A percentile compares a stretch with the other conserved stretches of the same genome.
phyloP scores from a whole-genome alignment of 2,888 invertebrate genomes.

The Thereva nobilitata region DNA sequence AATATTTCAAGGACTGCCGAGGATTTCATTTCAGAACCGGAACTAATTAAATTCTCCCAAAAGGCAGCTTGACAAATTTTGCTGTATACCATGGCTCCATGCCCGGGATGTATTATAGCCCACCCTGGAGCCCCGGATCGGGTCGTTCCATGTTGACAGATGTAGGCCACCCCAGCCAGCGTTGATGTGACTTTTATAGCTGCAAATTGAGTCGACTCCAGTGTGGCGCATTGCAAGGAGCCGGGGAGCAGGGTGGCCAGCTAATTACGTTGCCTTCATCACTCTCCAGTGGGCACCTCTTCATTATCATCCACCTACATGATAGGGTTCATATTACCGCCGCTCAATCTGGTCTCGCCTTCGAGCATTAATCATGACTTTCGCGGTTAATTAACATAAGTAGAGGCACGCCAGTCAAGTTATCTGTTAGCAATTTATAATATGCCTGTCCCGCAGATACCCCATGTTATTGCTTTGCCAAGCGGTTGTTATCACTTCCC shows the following conservation, averaged over 20 bases:
- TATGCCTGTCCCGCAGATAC: neutral
- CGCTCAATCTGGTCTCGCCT: conserved; percentile 28
- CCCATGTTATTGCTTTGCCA: too few relatives aligned
- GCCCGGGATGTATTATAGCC: too few relatives aligned
- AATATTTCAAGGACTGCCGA: conserved; percentile 17
- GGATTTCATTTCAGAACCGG: conserved; percentile 9
- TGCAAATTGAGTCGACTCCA: conserved; percentile 4
- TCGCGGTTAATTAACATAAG: conserved; percentile 29
- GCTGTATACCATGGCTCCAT: too few relatives aligned
- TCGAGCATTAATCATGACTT: conserved; percentile 26
- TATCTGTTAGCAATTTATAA: conserved; percentile 1
- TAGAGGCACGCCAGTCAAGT: neutral
- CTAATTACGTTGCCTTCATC: conserved; percentile 16
- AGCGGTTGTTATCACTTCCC: too few relatives aligned
- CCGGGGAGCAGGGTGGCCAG: neutral
- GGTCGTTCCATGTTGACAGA: neutral
- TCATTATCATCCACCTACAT: conserved; percentile 24
- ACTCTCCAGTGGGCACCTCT: conserved; percentile 9
- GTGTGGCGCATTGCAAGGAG: neutral
- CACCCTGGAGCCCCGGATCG: too few relatives aligned
- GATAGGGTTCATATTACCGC: conserved; percentile 18
- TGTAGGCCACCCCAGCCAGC: neutral
- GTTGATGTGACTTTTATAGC: conserved; percentile 20
- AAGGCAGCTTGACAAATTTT: conserved; percentile 8
- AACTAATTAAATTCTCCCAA: conserved; percentile 29